Evolutionary conservation across 2,113 vertebrate species (phyloP).

Genomic region (Chloropsis hardwickii): DNA sequence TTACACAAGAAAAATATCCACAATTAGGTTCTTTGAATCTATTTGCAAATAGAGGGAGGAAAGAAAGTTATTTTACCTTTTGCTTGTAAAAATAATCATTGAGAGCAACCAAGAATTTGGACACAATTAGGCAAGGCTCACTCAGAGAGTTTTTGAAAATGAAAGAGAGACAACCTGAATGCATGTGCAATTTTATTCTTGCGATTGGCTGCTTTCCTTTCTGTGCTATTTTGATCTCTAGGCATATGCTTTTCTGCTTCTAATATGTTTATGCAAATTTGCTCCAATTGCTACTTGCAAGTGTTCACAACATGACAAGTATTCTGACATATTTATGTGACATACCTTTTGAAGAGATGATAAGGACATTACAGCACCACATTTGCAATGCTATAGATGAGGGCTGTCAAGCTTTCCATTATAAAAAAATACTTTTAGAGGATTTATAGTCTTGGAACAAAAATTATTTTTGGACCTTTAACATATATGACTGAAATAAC

Average conservation of each 20-base stretch:
- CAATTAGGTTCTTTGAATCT: neutral
- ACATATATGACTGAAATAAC: neutral
- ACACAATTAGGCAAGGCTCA: neutral
- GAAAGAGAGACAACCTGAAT: neutral
- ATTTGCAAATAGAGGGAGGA: neutral
- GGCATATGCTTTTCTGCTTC: neutral
- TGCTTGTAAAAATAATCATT: neutral
- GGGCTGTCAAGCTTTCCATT: neutral
- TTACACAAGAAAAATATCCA: neutral
- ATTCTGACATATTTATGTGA: slow-evolving; percentile 50
- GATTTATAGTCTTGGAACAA: neutral
- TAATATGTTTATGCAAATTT: slow-evolving; percentile 57
- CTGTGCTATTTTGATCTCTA: neutral
- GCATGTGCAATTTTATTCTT: neutral
- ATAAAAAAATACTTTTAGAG: neutral
- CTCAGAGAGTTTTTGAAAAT: neutral
- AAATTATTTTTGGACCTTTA: slow-evolving; percentile 10
- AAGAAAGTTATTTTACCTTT: neutral
- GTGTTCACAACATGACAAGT: slow-evolving; percentile 49
- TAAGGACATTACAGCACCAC: neutral
- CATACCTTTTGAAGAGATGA: slow-evolving; percentile 34
- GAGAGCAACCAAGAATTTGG: neutral
- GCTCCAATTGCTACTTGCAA: slow-evolving; percentile 34
- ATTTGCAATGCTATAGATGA: neutral
- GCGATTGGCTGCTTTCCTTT: neutral